Evolutionary conservation across 2,888 invertebrate species (phyloP).

Genomic region (Temnothorax unifasciatus): DNA sequence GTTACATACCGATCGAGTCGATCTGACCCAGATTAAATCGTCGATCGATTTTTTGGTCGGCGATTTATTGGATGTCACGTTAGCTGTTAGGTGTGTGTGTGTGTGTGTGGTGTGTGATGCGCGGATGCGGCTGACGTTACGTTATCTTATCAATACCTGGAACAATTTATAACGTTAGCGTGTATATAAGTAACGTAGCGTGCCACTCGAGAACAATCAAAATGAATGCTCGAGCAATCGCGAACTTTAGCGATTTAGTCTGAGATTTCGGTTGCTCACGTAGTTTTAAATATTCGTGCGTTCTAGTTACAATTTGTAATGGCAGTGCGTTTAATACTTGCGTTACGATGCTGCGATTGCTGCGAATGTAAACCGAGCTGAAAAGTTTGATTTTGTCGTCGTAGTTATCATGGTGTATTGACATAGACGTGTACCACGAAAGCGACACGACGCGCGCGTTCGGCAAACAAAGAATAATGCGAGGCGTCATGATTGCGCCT

Average conservation of each 20-base stretch:
- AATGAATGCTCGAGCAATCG: not conserved
- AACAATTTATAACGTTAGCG: not conserved
- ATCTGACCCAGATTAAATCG: slow-evolving; percentile 76
- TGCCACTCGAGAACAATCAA: slow-evolving; percentile 23
- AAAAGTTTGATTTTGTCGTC: not conserved
- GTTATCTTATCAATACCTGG: not conserved
- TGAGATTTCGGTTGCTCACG: slow-evolving; percentile 1
- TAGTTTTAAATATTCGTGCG: slow-evolving; percentile 8
- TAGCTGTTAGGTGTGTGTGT: too few species aligned
- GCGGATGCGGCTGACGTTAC: not conserved
- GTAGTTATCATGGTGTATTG: too few species aligned
- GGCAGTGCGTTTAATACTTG: not conserved
- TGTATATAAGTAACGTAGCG: not conserved
- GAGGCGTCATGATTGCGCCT: not conserved
- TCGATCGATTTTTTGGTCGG: not conserved
- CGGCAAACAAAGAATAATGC: slow-evolving; percentile 7
- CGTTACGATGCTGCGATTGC: not conserved
- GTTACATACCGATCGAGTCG: slow-evolving; percentile 90
- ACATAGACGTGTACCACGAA: not conserved
- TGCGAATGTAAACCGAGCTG: not conserved
- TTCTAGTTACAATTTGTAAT: not conserved
- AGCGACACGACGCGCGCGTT: not conserved
- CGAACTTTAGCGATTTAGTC: not conserved
- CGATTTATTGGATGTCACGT: slow-evolving; percentile 5
- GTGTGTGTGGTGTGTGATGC: not conserved